phyloP scores from a whole-genome alignment of 2,113 vertebrate species.

The Chloroceryle aenea region DNA sequence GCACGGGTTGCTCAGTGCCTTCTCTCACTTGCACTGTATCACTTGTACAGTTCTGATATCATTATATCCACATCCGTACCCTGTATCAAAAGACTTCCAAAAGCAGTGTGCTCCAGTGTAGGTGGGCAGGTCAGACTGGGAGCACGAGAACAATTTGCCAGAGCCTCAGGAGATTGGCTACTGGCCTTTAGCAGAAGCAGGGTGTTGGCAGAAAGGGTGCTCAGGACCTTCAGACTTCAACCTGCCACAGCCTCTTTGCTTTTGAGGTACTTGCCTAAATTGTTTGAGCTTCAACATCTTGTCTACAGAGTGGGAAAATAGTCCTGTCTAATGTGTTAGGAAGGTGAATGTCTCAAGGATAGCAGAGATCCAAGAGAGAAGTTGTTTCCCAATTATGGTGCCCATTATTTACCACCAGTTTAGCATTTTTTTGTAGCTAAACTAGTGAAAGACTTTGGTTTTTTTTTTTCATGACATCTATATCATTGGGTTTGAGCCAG shows the following conservation, averaged over 20 bases:
- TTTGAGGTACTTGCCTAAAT: neutral
- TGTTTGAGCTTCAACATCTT: neutral
- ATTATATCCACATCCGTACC: neutral
- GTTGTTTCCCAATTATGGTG: neutral
- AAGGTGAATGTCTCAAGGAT: neutral
- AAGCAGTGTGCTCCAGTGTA: fast-evolving
- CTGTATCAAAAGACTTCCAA: neutral
- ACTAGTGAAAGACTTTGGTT: neutral
- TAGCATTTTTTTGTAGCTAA: neutral
- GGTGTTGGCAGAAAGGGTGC: neutral
- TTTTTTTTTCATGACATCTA: neutral
- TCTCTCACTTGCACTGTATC: fast-evolving
- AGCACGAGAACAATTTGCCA: neutral
- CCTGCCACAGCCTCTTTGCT: neutral
- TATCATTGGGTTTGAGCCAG: neutral
- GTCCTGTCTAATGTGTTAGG: neutral
- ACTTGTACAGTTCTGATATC: neutral
- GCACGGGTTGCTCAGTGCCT: neutral
- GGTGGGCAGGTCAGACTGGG: neutral
- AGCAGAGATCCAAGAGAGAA: neutral
- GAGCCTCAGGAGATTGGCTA: neutral
- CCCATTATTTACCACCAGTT: neutral
- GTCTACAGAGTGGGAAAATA: neutral
- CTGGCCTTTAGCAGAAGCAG: neutral
- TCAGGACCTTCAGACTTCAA: neutral